phyloP scores from a whole-genome alignment of 2,888 invertebrate species.

The Dione juno region DNA sequence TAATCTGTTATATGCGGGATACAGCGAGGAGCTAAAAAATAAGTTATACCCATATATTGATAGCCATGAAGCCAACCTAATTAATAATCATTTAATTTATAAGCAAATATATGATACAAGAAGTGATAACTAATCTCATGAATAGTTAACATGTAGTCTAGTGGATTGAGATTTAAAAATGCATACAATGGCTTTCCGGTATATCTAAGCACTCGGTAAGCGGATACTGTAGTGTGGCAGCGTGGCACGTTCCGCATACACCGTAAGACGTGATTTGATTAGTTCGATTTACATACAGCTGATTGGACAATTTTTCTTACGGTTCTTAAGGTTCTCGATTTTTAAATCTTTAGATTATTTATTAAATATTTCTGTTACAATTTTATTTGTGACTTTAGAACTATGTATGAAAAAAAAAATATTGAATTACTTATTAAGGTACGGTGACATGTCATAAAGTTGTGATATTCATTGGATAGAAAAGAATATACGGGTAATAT shows the following conservation, averaged over 20 bases:
- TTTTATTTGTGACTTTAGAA: background rate
- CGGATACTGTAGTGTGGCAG: constrained; percentile 40
- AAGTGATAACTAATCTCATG: constrained; percentile 8
- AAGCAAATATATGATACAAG: background rate
- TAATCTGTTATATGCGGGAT: no score
- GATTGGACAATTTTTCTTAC: constrained; percentile 28
- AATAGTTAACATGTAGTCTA: constrained; percentile 16
- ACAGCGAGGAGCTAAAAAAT: no score
- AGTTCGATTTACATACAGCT: constrained; percentile 47
- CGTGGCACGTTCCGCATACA: constrained; percentile 51
- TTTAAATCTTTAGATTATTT: background rate
- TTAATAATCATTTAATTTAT: background rate
- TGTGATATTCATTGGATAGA: no score
- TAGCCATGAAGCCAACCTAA: background rate
- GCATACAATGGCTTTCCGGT: constrained; percentile 26
- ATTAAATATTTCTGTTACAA: background rate
- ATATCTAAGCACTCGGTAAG: constrained; percentile 31
- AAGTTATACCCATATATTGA: no score
- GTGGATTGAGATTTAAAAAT: constrained; percentile 26
- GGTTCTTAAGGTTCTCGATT: background rate
- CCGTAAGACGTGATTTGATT: constrained; percentile 42
- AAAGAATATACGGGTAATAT: no score
- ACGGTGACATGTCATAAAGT: no score
- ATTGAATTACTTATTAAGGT: no score
- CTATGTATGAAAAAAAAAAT: no score